Evolutionary conservation across 2,888 invertebrate species (phyloP).

Genomic region (Xestobium rufovillosum): DNA sequence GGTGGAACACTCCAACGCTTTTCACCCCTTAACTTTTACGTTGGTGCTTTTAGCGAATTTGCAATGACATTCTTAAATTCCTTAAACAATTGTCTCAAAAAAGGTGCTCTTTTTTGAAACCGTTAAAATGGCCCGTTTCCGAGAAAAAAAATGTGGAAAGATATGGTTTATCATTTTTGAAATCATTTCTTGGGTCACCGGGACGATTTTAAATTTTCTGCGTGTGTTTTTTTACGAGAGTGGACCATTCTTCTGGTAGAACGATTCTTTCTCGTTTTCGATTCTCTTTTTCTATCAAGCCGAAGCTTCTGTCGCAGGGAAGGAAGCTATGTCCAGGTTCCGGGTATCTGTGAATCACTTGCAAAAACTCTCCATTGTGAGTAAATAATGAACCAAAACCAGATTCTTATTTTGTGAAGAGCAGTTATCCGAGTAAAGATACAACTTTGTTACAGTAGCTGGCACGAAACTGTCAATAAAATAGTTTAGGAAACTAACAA

Average conservation of each 20-base stretch:
- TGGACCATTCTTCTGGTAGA: slow-evolving; percentile 10
- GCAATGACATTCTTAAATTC: no score
- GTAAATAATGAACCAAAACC: slow-evolving; percentile 14
- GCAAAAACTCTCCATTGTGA: slow-evolving; percentile 12
- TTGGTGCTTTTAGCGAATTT: no score
- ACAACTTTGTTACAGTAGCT: slow-evolving; percentile 14
- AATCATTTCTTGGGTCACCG: slow-evolving; percentile 12
- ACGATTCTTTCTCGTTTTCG: slow-evolving; percentile 4
- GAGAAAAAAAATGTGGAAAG: no score
- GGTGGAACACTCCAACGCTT: no score
- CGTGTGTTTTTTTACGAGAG: slow-evolving; percentile 9
- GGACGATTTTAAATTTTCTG: slow-evolving; percentile 11
- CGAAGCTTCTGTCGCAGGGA: slow-evolving; percentile 10
- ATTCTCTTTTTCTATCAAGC: slow-evolving; percentile 10
- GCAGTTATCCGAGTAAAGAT: slow-evolving; percentile 22
- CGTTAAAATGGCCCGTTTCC: no score
- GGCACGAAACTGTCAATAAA: slow-evolving; percentile 14
- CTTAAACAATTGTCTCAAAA: no score
- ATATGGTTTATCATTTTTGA: no score
- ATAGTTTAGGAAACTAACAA: slow-evolving; percentile 18
- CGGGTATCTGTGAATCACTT: slow-evolving; percentile 11
- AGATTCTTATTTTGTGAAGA: slow-evolving; percentile 18
- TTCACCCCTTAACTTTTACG: no score
- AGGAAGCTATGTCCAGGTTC: slow-evolving; percentile 9
- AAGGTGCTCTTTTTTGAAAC: no score